These are phyloP conservation scores for Chaetophractus vellerosus DNA, from an alignment of 2,797 vertebrate genomes.

Conservation along the genomic window DNA sequence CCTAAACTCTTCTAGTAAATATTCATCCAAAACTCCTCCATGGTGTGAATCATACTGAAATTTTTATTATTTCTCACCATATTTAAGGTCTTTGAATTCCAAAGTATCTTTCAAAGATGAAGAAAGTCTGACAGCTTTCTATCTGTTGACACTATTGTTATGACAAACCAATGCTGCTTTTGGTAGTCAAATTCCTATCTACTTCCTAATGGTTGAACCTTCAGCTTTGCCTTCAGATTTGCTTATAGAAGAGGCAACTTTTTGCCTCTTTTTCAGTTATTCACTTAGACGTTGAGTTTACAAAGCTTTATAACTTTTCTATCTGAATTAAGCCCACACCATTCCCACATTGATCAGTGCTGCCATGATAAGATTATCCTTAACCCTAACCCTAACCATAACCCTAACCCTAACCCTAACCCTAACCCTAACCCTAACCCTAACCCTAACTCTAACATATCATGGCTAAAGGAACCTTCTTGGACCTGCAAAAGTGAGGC, in stretches of 20 bases:
- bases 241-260: too few relatives aligned
- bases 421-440: too few relatives aligned
- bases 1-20: not conserved
- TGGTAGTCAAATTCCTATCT: not conserved
- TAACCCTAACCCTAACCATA: too few relatives aligned
- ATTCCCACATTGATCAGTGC: not conserved
- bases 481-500: not conserved
- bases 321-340: not conserved
- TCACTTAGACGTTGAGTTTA: slow-evolving; percentile 12
- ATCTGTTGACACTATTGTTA: not conserved
- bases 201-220: not conserved
- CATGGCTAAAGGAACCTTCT: not conserved
- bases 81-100: not conserved
- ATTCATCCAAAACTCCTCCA: not conserved
- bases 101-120: not conserved
- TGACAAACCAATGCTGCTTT: not conserved
- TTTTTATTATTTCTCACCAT: not conserved
- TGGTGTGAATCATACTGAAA: not conserved
- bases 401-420: too few relatives aligned
- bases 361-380: not conserved
- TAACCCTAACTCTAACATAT: too few relatives aligned
- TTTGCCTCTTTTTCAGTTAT: not conserved
- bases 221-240: not conserved
- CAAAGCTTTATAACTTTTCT: not conserved
- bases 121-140: not conserved